Conservation (phyloP, 2,888 invertebrate genomes). For the Cheiracanthium punctorium region DNA sequence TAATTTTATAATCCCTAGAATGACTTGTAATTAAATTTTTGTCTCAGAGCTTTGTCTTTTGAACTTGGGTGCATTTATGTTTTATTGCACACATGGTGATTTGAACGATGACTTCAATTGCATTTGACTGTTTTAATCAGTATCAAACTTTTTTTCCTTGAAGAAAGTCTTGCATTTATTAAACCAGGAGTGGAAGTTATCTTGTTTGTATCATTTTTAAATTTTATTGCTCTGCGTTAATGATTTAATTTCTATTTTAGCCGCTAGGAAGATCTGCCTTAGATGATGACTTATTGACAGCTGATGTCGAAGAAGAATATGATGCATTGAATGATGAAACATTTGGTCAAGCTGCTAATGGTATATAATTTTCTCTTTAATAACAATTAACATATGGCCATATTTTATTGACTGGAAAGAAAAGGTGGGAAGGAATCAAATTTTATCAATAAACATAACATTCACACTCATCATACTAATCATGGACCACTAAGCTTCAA, state of each 20-base stretch:
- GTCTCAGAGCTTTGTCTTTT: too few relatives aligned
- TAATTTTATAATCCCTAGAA: too few relatives aligned
- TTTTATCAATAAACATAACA: too few relatives aligned
- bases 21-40: too few relatives aligned
- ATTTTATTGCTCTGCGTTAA: neutral
- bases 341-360: slow-evolving; percentile 84
- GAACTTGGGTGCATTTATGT: too few relatives aligned
- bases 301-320: slow-evolving; percentile 84
- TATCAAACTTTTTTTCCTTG: neutral
- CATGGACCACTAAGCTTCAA: too few relatives aligned
- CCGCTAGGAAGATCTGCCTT: slow-evolving; percentile 41
- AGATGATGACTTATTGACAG: slow-evolving; percentile 59
- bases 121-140: neutral
- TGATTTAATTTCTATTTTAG: slow-evolving; percentile 14
- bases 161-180: neutral
- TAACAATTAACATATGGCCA: too few relatives aligned
- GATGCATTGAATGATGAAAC: slow-evolving; percentile 95
- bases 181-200: neutral
- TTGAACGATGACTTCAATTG: neutral
- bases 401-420: too few relatives aligned
- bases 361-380: too few relatives aligned
- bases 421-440: too few relatives aligned
- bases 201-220: neutral
- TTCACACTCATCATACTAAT: too few relatives aligned
- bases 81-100: too few relatives aligned